phyloP scores from a whole-genome alignment of 2,888 invertebrate species.

The Drosophila infuscata region DNA sequence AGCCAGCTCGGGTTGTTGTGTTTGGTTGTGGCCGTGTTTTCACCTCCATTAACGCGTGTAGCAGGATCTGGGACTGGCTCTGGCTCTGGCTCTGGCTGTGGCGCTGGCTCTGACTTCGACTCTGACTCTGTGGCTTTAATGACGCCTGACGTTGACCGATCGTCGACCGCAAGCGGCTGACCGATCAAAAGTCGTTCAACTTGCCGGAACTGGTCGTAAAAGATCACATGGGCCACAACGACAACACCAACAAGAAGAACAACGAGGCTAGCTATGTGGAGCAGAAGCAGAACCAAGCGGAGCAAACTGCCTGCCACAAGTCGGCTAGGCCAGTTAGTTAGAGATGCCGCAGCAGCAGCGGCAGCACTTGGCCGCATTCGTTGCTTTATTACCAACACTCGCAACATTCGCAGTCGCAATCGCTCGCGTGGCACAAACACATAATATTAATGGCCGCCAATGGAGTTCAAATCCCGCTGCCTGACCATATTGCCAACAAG shows the following conservation, averaged over 20 bases:
- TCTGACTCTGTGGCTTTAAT: conserved; percentile 62
- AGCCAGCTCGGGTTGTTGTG: conserved; percentile 4
- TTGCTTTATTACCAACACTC: conserved; percentile 48
- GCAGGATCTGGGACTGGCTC: conserved; percentile 67
- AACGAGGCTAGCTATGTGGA: conserved; percentile 62
- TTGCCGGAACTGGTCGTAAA: conserved; percentile 81
- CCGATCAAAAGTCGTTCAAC: conserved; percentile 82
- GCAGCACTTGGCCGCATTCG: conserved; percentile 60
- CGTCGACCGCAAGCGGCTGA: conserved; percentile 81
- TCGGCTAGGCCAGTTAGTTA: conserved; percentile 39
- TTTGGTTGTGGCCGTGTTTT: conserved; percentile 64
- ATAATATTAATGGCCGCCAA: conserved; percentile 77
- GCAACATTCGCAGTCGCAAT: conserved; percentile 22
- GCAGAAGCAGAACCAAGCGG: conserved; percentile 34
- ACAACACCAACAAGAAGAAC: conserved; percentile 17
- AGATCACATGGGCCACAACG: conserved; percentile 73
- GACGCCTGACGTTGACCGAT: conserved; percentile 83
- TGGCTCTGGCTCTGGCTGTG: conserved; percentile 20
- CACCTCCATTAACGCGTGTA: conserved; percentile 78
- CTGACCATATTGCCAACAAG: conserved; percentile 20
- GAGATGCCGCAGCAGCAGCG: conserved; percentile 45
- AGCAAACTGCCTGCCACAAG: conserved; percentile 15
- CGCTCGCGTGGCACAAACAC: conserved; percentile 60
- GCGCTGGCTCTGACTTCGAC: conserved; percentile 27
- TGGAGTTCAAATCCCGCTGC: conserved; percentile 58